A percentile compares a stretch with the other conserved stretches of the same genome.
phyloP scores from a whole-genome alignment of 2,888 invertebrate genomes.

The Lasioglossum oenotherae region DNA sequence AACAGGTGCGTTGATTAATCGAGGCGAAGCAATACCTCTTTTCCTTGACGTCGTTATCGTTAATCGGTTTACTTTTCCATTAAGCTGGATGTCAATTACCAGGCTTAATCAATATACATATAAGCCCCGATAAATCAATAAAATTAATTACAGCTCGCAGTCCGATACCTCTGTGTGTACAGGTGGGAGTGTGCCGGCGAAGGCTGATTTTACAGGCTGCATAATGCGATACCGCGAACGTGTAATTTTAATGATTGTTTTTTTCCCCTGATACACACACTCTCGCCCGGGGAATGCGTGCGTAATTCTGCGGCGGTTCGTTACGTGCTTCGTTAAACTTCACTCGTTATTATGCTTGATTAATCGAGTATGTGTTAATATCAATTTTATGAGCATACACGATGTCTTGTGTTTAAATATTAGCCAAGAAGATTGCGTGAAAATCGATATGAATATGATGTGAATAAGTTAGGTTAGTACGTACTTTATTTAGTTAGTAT shows the following conservation, averaged over 20 bases:
- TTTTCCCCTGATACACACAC: background rate
- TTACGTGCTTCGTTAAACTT: background rate
- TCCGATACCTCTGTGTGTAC: conserved; percentile 47
- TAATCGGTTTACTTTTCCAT: conserved; percentile 64
- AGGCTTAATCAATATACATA: conserved; percentile 59
- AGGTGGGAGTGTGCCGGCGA: conserved; percentile 22
- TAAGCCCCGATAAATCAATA: conserved; percentile 54
- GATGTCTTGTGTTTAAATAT: background rate
- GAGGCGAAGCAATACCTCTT: conserved; percentile 70
- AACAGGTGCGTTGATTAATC: conserved; percentile 75
- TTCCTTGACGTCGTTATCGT: conserved; percentile 61
- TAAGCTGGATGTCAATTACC: conserved; percentile 60
- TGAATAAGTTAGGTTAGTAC: background rate
- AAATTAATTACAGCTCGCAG: conserved; percentile 56
- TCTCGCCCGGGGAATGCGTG: background rate
- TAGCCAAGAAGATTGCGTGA: background rate
- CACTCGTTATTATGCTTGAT: background rate
- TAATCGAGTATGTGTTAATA: background rate
- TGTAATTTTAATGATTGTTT: conserved; percentile 20
- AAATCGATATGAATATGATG: background rate
- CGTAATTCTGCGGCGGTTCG: background rate
- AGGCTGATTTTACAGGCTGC: conserved; percentile 29
- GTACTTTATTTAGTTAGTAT: too few species aligned
- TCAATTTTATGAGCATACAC: background rate
- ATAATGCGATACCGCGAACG: conserved; percentile 3